These are phyloP conservation scores for Hydriomena furcata DNA, from an alignment of 2,888 invertebrate species.

Conservation along the genomic window DNA sequence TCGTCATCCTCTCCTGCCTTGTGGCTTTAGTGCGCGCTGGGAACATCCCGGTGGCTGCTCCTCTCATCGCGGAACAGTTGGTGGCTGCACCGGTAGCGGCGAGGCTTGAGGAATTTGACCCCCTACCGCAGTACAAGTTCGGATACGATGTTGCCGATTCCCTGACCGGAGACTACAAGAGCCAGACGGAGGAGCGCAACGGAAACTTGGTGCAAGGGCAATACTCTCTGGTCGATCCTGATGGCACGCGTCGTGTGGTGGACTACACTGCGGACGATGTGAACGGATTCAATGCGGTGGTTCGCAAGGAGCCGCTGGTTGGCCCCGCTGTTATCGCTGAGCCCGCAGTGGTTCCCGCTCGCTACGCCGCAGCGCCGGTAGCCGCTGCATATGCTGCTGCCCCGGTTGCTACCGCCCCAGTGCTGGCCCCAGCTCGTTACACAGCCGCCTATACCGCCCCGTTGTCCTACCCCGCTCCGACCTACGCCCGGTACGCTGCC, in stretches of 20 bases:
- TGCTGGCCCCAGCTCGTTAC: slow-evolving; percentile 48
- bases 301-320: slow-evolving; percentile 57
- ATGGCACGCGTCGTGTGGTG: slow-evolving; percentile 67
- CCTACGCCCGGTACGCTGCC: slow-evolving; percentile 36
- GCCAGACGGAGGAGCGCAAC: slow-evolving; percentile 72
- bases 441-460: slow-evolving; percentile 54
- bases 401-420: slow-evolving; percentile 31
- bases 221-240: slow-evolving; percentile 66
- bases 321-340: slow-evolving; percentile 42
- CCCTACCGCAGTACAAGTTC: slow-evolving; percentile 82
- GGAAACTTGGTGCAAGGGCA: slow-evolving; percentile 78
- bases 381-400: slow-evolving; percentile 28
- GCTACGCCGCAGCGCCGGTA: slow-evolving; percentile 34
- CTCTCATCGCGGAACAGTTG: slow-evolving; percentile 50
- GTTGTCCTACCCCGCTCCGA: slow-evolving; percentile 43
- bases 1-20: slow-evolving; percentile 62
- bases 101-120: slow-evolving; percentile 74
- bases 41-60: slow-evolving; percentile 47
- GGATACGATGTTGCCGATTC: slow-evolving; percentile 69
- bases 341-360: slow-evolving; percentile 42
- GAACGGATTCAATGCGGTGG: slow-evolving; percentile 70
- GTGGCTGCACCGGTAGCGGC: slow-evolving; percentile 52
- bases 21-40: slow-evolving; percentile 59
- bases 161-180: slow-evolving; percentile 71
- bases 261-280: slow-evolving; percentile 67